phyloP scores from a whole-genome alignment of 2,113 vertebrate species.

The Lipotes vexillifer region DNA sequence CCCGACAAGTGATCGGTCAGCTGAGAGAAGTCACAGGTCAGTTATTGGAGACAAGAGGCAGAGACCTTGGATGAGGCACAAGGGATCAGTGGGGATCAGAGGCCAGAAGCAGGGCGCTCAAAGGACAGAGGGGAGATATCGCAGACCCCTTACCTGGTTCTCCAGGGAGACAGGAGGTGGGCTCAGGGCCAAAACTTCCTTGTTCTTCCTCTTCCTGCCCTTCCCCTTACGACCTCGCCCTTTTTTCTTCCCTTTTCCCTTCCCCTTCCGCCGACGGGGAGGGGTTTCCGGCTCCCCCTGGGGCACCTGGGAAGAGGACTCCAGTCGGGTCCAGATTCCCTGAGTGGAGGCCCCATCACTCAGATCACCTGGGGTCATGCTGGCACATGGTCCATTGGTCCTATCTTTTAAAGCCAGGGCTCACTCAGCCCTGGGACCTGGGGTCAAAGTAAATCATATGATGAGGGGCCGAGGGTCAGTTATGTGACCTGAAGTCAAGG shows the following conservation, averaged over 20 bases:
- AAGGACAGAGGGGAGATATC: neutral
- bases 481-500: neutral
- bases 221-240: constrained; percentile 81
- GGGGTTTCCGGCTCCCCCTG: neutral
- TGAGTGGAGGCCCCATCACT: neutral
- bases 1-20: neutral
- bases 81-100: neutral
- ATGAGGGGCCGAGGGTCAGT: neutral
- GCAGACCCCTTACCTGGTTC: constrained; percentile 62
- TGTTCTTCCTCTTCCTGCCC: constrained; percentile 87
- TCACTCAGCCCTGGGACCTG: neutral
- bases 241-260: constrained; percentile 85
- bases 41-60: neutral
- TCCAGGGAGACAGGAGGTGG: neutral
- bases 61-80: neutral
- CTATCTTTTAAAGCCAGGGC: neutral
- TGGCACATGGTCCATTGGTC: neutral
- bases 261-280: constrained; percentile 68
- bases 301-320: neutral
- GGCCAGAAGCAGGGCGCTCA: neutral
- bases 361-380: neutral
- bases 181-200: constrained; percentile 54
- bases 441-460: neutral
- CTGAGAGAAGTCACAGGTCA: neutral
- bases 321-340: neutral